phyloP scores from a whole-genome alignment of 2,113 vertebrate genomes.

The Hippopotamus amphibius region DNA sequence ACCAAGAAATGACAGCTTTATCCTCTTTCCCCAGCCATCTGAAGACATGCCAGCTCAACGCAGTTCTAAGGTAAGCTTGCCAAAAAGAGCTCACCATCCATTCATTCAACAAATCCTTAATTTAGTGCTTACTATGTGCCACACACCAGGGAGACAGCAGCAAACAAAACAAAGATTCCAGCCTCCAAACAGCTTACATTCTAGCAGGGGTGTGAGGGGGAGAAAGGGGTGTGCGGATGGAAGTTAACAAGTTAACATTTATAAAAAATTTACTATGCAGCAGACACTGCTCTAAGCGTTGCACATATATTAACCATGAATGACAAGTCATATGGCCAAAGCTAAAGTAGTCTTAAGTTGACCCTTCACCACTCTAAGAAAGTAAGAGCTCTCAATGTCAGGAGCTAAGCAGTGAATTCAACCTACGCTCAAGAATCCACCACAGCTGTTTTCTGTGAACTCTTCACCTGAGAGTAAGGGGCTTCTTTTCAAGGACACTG shows the following conservation, averaged over 20 bases:
- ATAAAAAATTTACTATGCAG: background rate
- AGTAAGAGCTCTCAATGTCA: conserved; percentile 12
- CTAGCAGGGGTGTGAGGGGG: background rate
- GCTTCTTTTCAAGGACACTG: background rate
- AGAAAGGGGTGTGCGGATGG: background rate
- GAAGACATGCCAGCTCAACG: conserved; percentile 24
- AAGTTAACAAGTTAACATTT: conserved; percentile 44
- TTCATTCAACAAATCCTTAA: conserved; percentile 61
- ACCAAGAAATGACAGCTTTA: conserved; percentile 35
- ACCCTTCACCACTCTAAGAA: conserved; percentile 31
- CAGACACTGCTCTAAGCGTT: conserved; percentile 22
- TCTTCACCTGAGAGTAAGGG: background rate
- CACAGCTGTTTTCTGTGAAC: background rate
- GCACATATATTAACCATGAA: conserved; percentile 29
- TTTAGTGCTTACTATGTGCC: conserved; percentile 26
- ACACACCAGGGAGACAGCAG: background rate
- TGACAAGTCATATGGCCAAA: background rate
- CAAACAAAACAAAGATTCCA: conserved; percentile 54
- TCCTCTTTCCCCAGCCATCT: conserved; percentile 18
- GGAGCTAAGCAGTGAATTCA: conserved; percentile 34
- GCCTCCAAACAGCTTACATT: background rate
- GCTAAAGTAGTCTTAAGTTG: background rate
- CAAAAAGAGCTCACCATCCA: conserved; percentile 32
- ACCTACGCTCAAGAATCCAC: background rate
- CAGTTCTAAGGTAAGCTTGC: conserved; percentile 36